A percentile compares a stretch with the other conserved stretches of the same genome.
These are phyloP conservation scores for Mirza zaza DNA, from an alignment of 2,113 vertebrate species.

Conservation along the genomic window DNA sequence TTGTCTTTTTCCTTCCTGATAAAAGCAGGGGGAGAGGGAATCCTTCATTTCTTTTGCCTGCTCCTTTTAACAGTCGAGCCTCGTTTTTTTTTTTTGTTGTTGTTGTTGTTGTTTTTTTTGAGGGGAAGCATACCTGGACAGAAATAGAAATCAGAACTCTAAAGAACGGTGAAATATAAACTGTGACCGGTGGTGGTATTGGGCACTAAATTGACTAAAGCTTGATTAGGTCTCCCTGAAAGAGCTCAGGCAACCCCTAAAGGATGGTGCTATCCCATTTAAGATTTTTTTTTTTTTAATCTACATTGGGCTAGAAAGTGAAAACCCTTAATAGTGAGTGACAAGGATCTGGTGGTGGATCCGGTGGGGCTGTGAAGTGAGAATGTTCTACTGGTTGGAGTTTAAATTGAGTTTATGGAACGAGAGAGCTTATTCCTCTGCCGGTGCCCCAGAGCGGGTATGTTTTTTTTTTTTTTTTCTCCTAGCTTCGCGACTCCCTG, in stretches of 20 bases:
- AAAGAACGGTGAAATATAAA: not conserved
- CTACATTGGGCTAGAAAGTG: not conserved
- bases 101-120: too few species aligned
- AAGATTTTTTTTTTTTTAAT: not conserved
- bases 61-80: not conserved
- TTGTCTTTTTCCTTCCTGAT: not conserved
- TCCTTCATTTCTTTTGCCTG: not conserved
- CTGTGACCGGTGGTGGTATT: not conserved
- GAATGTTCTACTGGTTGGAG: not conserved
- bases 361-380: not conserved
- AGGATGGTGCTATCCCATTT: not conserved
- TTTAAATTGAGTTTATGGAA: not conserved
- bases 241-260: not conserved
- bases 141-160: not conserved
- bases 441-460: not conserved
- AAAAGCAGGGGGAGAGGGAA: not conserved
- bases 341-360: not conserved
- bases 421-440: not conserved
- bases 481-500: not conserved
- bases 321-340: not conserved
- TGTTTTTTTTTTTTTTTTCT: not conserved
- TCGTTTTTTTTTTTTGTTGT: not conserved
- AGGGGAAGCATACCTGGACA: not conserved
- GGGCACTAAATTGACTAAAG: not conserved
- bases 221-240: not conserved